Conservation (phyloP, 2,113 vertebrate genomes). For the Sialia sialis region DNA sequence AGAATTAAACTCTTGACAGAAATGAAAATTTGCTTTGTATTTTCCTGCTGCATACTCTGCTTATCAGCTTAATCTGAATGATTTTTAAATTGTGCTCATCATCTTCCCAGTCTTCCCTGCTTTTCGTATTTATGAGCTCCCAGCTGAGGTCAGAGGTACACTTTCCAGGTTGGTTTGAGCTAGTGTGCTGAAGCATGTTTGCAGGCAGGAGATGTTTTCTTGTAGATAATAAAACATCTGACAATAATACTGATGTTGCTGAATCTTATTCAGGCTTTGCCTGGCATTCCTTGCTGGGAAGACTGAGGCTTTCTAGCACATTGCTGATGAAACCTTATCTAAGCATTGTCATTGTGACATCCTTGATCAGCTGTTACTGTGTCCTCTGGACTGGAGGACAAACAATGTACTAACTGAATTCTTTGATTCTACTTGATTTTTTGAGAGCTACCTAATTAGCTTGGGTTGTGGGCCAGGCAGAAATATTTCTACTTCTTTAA, state of each 20-base stretch:
- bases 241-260: neutral
- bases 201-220: neutral
- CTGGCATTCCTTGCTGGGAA: neutral
- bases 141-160: neutral
- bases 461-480: accelerated
- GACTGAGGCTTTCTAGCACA: neutral
- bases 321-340: neutral
- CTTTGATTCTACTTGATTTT: neutral
- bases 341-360: neutral
- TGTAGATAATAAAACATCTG: too few species aligned
- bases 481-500: neutral
- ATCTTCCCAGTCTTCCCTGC: neutral
- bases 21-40: neutral
- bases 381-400: neutral
- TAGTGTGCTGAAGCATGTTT: neutral
- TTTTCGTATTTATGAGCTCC: neutral
- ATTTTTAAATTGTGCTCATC: neutral
- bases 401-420: neutral
- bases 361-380: neutral
- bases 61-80: neutral
- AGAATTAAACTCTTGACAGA: neutral
- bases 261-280: neutral
- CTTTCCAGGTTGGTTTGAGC: neutral
- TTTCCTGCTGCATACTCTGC: neutral
- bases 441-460: neutral